Evolutionary conservation across 2,113 vertebrate genomes (phyloP), one percentile per base, ranked within the genome.

Genomic region (Chamaetylas fuelleborni): DNA sequence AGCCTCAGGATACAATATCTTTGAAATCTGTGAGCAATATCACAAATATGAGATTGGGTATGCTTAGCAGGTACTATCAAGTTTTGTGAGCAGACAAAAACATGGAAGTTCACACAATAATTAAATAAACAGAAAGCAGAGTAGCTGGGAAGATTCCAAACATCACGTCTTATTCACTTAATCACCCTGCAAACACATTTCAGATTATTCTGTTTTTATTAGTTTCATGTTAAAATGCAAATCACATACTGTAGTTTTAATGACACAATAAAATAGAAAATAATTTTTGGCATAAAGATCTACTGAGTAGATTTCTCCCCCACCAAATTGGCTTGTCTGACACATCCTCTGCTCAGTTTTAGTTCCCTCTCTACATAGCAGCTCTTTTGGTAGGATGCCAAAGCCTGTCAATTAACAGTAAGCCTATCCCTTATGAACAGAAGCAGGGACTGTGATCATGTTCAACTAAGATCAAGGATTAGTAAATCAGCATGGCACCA

Each of bases 401-500:
- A 94, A 96, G 84, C 92, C 97, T 96, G 98, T 98, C 98, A 98
- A 98, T 99, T 98, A 98, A 98, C 96, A 86, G 98, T 98, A 98
- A 98, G 93, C 96, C 98, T 98, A 98, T 98, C 98, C 98, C 96
- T 96, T 95, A 96, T 94, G 97, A 97, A 93, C 97, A 97, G 97
- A 96, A 96, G 98, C 98, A 98, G 96, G 96, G 96, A 96, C 95
- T 95, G 95, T 97, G 98, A 99, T 99, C 98, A 96, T 97, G 96
- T 98, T 99, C 98, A 87, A 96, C 97, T 98, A 98, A 98, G 97
- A 97, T 98, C 97, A 97, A 97, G 98, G 98, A 98, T 98, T 97
- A 97, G 96, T 97, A 97, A 96, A 97, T 98, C 97, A 96, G 97
- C 97, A 96, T 96, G 97, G 97, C 97, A 98, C 98, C 98, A 98